phyloP scores from a whole-genome alignment of 2,113 vertebrate species.

The Sus scrofa region T2T-Sscrofa CM000819.6:122750001-122750500 shows the following conservation, averaged over 20 bases:
- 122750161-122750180: no score
- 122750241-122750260: neutral
- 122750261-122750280: neutral
- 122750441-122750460: neutral
- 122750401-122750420: neutral
- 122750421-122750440: neutral
- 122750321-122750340: neutral
- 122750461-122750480: neutral
- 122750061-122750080: no score
- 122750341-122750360: neutral
- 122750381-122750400: neutral
- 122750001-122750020: neutral
- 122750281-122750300: neutral
- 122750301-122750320: constrained; percentile 15
- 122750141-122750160: no score
- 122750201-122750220: neutral
- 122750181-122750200: neutral
- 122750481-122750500: no score
- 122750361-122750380: neutral
- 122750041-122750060: no score
- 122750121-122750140: no score
- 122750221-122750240: neutral
- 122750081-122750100: no score
- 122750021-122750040: neutral
- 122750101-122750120: no score